Percentiles rank a stretch among this genome's conserved stretches.
phyloP scores from a whole-genome alignment of 2,888 invertebrate species.

The Pristionchus mayeri region DNA sequence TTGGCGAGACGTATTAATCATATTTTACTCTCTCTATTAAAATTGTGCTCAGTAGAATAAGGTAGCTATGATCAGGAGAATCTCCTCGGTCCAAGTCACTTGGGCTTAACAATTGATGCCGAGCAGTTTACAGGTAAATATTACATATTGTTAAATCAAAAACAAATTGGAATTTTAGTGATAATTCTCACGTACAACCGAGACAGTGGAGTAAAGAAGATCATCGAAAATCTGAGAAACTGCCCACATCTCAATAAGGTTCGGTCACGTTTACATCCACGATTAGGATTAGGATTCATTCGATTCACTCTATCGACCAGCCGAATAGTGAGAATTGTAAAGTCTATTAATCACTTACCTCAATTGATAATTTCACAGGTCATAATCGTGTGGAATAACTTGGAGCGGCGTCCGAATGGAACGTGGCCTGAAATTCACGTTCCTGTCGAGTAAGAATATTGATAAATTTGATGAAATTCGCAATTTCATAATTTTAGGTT shows the following conservation, averaged over 20 bases:
- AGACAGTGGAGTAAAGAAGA: conserved; percentile 89
- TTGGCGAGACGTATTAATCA: too few relatives aligned
- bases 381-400: conserved; percentile 97
- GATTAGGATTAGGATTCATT: too few relatives aligned
- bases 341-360: neutral
- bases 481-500: conserved; percentile 79
- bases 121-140: conserved; percentile 11
- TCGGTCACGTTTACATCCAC: too few relatives aligned
- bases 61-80: too few relatives aligned
- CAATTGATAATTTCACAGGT: neutral
- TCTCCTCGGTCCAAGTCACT: neutral
- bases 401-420: conserved; percentile 81
- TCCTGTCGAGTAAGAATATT: conserved; percentile 76
- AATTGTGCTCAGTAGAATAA: too few relatives aligned
- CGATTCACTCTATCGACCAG: too few relatives aligned
- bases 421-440: conserved; percentile 68
- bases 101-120: neutral
- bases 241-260: conserved; percentile 96
- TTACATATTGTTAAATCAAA: too few relatives aligned
- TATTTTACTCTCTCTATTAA: too few relatives aligned
- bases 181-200: conserved; percentile 96
- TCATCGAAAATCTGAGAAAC: conserved; percentile 89
- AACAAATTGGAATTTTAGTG: conserved; percentile 80
- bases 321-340: too few relatives aligned
- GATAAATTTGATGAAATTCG: too few relatives aligned